Evolutionary conservation across 2,797 vertebrate genomes (phyloP).

Genomic region (Pseudotriccus pelzelni): DNA sequence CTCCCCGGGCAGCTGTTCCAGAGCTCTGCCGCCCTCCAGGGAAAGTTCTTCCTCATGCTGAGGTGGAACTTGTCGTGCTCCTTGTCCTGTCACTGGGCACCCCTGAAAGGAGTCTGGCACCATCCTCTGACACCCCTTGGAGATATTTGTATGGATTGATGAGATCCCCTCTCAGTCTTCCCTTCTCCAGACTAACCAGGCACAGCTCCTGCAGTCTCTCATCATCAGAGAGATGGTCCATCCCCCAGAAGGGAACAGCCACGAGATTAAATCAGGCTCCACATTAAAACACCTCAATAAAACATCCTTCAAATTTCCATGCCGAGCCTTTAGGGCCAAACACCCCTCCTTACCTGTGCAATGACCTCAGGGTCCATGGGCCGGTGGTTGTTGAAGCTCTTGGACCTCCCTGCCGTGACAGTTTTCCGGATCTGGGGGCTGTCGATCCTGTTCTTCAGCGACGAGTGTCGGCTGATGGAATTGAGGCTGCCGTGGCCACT

Average conservation of each 20-base stretch:
- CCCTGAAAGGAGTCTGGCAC: not conserved
- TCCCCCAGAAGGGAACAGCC: not conserved
- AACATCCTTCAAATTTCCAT: not conserved
- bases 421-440: constrained; percentile 93
- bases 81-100: not conserved
- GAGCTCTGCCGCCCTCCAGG: not conserved
- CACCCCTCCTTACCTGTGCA: constrained; percentile 81
- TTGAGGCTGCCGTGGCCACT: constrained; percentile 93
- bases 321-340: not conserved
- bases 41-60: fast-evolving
- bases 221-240: not conserved
- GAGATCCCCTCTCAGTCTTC: not conserved
- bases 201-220: not conserved
- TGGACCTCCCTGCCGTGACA: constrained; percentile 89
- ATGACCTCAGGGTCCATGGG: constrained; percentile 94
- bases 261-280: fast-evolving
- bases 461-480: constrained; percentile 95
- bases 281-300: not conserved
- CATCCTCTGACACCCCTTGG: not conserved
- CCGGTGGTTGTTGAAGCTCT: constrained; percentile 98
- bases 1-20: not conserved
- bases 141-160: fast-evolving
- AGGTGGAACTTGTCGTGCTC: not conserved
- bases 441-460: constrained; percentile 93
- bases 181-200: not conserved